These are phyloP conservation scores for Varanus salvator DNA, from an alignment of 2,113 vertebrate genomes.

Conservation along the genomic window DNA sequence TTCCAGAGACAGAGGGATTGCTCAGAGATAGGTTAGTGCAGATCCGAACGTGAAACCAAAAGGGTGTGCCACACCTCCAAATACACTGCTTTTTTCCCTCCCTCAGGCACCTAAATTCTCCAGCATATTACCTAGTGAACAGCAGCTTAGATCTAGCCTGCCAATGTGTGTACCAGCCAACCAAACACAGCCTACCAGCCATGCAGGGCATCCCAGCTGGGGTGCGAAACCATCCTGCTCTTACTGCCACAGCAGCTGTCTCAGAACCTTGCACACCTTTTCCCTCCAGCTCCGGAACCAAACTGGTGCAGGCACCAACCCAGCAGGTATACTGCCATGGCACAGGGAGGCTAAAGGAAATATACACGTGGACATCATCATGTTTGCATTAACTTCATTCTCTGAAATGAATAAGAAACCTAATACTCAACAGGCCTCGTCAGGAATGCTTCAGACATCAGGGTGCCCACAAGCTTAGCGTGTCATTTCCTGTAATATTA, in stretches of 20 bases:
- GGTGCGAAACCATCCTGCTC: not conserved
- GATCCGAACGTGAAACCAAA: conserved; percentile 24
- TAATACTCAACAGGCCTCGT: not conserved
- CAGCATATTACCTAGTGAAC: not conserved
- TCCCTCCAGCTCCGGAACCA: not conserved
- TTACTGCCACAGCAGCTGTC: not conserved
- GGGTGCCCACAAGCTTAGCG: not conserved
- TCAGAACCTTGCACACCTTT: not conserved
- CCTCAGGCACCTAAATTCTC: conserved; percentile 10
- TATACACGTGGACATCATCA: not conserved
- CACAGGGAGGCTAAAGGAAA: not conserved
- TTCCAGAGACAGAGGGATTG: conserved; percentile 18
- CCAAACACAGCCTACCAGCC: not conserved
- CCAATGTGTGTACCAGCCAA: not conserved
- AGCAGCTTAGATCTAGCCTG: not conserved
- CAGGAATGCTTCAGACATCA: not conserved
- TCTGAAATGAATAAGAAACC: not conserved
- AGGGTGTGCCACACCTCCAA: conserved; percentile 24
- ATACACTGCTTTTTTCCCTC: not conserved
- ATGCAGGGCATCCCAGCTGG: not conserved
- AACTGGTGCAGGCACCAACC: not conserved
- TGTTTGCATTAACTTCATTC: not conserved
- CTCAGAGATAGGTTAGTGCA: conserved; percentile 27
- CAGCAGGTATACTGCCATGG: not conserved
- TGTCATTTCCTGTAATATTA: not conserved